Evolutionary conservation across 2,888 invertebrate genomes (phyloP), one percentile per base, ranked within the genome.

Genomic region (Campaea margaritaria): DNA sequence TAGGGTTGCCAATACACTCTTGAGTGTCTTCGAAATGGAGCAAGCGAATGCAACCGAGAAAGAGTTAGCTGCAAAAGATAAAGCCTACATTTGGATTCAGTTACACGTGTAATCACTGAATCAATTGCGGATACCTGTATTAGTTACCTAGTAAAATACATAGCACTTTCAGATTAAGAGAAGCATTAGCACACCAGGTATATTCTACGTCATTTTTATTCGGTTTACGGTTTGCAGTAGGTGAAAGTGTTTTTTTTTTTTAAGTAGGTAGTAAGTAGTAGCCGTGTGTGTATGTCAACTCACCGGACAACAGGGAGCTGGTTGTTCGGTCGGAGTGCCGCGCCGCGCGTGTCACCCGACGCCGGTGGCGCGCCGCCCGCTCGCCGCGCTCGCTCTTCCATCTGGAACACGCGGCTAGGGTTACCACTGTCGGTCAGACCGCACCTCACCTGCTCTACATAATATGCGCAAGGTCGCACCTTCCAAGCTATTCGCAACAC

Each of bases 321-420:
- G 77, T 76, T 72, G 78, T 79, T 74, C 68, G 82, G 75, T 65
- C 76, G 75, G 76, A 79, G 82, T 74, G 81, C 76, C 81, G 78
- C 75, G 81, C 79, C 78, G 81, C 82, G 84, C 82, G 79, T 83
- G 86, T 84, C 86, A 86, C 80, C 80, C 81, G 83, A 87, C 84
- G 86, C 87, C 84, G 79, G 78, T 78, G 82, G 83, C 80, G 76
- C 80, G 85, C 82, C 82, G 86, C 79, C 82, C 79, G 81, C 78
- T 81, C 84, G 82, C 82, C 83, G 83, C 80, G 83, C 83, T 78
- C 83, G 81, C 70, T 82, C 88, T 76, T 83, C 91, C 91, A 92
- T 92, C 91, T 91, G 85, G 72, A 91, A 91, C 85, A 86, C 64
- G 65, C 65, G 70, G 75, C 75, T 86, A 74, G 51, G 52, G 78